Base-by-base conservation (phyloP, 2,797 vertebrate genomes). In the Pelochelys cantorii region DNA sequence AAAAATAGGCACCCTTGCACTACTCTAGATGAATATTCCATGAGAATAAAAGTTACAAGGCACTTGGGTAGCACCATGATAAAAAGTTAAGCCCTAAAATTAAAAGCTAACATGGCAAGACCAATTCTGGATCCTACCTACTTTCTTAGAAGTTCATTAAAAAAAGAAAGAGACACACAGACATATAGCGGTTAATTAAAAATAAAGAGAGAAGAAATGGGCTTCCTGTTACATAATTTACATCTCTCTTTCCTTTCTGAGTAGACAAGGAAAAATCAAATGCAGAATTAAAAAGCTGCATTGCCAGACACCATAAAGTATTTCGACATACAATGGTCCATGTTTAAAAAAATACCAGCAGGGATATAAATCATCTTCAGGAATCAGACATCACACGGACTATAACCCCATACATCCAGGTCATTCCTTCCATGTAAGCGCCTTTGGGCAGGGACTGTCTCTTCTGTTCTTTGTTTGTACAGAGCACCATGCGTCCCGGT, bases 1-100 rank as follows among this genome's bases (percentile, higher is more conserved):
- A 83, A 92, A 94, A 96, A 96, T 83, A 54, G 81, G 94, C 94
- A 94, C 79, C 93, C 92, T 84, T 90, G 89, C 75, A 48, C 31
- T 91, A 90, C 95, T 92, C 78, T 55, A 79, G 89, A 79, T 56
- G 83, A 96, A 93, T 89, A 92, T 86, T 90, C 82, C 85, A 85
- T 77, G 84, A 96, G 85, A 78, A 31, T n/a, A 48, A 71, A 95
- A 93, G 31, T 53, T 5, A 52, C 23, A 82, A 90, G 79, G 71
- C 87, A 83, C 82, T 92, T 93, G 79, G 84, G 86, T 68, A 85
- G 74, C 11, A 68, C 85, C 90, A 52, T 1, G 85, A 88, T 75
- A 88, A 85, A 95, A 34, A 92, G n/a, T 80, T 90, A 20, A 53
- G 29, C 78, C 83, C 56, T 79, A 90, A 92, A 77, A 82, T 78